Evolutionary conservation across 1,140 invertebrate species (phyloP).

Genomic region (Scaptomyza graminum): DNA sequence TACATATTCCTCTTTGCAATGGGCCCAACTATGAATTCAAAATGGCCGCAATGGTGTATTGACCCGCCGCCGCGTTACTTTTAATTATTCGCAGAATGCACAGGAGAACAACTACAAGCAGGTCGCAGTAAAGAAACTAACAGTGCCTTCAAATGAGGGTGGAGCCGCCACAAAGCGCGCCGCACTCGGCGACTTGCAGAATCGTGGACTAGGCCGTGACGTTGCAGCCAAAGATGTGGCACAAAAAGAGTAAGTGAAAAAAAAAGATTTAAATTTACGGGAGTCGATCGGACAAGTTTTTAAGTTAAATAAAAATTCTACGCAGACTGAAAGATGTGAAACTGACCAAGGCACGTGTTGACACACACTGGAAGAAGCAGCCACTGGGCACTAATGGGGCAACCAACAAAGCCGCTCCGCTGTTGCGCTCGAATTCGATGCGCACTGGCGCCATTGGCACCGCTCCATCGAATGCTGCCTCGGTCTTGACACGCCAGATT

Average conservation of each 20-base stretch:
- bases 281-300: too few species aligned
- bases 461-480: too few species aligned
- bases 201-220: constrained; percentile 65
- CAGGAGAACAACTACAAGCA: constrained; percentile 69
- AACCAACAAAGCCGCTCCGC: constrained; percentile 13
- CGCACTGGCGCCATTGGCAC: constrained; percentile 45
- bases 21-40: constrained; percentile 41
- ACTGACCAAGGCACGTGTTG: constrained; percentile 76
- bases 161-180: constrained; percentile 78
- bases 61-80: background rate
- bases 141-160: constrained; percentile 60
- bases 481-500: constrained; percentile 20
- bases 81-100: constrained; percentile 58
- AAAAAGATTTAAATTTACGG: too few species aligned
- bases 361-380: constrained; percentile 80
- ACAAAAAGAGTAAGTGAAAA: constrained; percentile 73
- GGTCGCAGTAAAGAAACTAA: constrained; percentile 72
- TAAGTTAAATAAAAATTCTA: background rate
- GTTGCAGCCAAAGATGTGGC: constrained; percentile 62
- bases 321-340: constrained; percentile 69
- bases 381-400: background rate
- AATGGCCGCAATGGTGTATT: constrained; percentile 46
- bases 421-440: constrained; percentile 72
- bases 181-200: constrained; percentile 78
- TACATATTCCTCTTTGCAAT: constrained; percentile 3